A percentile compares a stretch with the other conserved stretches of the same genome.
Conservation (phyloP, 2,888 invertebrate genomes). For the Bedellia somnulentella region DNA sequence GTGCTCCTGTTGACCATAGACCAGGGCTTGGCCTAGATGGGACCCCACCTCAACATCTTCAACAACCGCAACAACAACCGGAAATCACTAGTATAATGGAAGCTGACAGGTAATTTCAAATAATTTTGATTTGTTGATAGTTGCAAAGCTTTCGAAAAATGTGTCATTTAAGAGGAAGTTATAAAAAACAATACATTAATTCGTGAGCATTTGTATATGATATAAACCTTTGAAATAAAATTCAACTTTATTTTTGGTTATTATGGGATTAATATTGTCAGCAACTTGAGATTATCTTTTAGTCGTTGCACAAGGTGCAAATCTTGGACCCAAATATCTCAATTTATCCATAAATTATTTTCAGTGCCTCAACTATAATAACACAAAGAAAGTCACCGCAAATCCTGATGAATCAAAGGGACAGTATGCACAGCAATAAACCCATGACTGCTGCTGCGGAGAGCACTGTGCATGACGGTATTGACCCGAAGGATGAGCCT, state of each 20-base stretch:
- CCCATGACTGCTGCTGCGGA: slow-evolving; percentile 52
- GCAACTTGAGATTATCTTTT: too few relatives aligned
- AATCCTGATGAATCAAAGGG: slow-evolving; percentile 30
- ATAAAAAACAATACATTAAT: too few relatives aligned
- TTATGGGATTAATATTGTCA: too few relatives aligned
- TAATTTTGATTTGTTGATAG: too few relatives aligned
- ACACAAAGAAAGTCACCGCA: slow-evolving; percentile 46
- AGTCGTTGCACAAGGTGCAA: too few relatives aligned
- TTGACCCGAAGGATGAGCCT: slow-evolving; percentile 82
- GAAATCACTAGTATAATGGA: slow-evolving; percentile 56
- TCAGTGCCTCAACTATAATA: slow-evolving; percentile 22
- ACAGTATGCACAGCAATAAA: slow-evolving; percentile 39
- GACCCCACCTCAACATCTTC: slow-evolving; percentile 38
- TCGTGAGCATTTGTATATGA: too few relatives aligned
- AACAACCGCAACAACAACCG: slow-evolving; percentile 39
- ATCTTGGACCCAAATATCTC: too few relatives aligned
- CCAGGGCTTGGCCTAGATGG: slow-evolving; percentile 38
- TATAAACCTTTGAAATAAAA: too few relatives aligned
- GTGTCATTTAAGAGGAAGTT: too few relatives aligned
- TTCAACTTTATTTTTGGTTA: too few relatives aligned
- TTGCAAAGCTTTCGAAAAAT: too few relatives aligned
- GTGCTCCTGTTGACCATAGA: slow-evolving; percentile 41
- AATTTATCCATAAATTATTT: background rate
- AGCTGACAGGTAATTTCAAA: slow-evolving; percentile 42
- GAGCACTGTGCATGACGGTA: slow-evolving; percentile 59